Evolutionary conservation across 2,888 invertebrate genomes (phyloP).

Genomic region (Lasius fuliginosus): DNA sequence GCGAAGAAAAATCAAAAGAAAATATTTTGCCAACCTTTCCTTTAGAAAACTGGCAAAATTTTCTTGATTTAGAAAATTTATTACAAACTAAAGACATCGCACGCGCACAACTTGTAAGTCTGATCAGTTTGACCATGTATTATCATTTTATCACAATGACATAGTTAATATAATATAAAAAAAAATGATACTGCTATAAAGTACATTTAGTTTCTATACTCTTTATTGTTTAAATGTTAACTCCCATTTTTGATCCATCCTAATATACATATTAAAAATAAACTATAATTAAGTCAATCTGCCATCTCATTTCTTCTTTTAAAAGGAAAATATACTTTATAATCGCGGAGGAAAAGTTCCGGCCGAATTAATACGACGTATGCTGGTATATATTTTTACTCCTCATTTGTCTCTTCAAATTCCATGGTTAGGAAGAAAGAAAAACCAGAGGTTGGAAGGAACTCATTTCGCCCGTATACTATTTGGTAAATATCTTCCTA

Average conservation of each 20-base stretch:
- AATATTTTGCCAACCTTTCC: conserved; percentile 9
- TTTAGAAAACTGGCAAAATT: neutral
- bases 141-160: neutral
- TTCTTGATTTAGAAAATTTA: neutral
- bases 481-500: conserved; percentile 17
- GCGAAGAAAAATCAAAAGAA: neutral
- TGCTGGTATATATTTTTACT: neutral
- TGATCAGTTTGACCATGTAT: neutral
- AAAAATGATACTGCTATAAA: neutral
- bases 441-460: neutral
- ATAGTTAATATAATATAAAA: neutral
- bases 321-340: neutral
- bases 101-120: conserved; percentile 7
- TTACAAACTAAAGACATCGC: neutral
- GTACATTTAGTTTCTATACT: neutral
- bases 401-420: conserved; percentile 4
- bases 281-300: too few species aligned
- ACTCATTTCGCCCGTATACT: conserved; percentile 7
- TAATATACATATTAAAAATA: neutral
- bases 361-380: conserved; percentile 13
- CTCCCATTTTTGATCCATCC: neutral
- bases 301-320: too few species aligned
- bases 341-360: conserved; percentile 4
- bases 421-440: neutral
- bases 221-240: neutral